Evolutionary conservation across 2,888 invertebrate species (phyloP).

Genomic region (Ophion costatus): DNA sequence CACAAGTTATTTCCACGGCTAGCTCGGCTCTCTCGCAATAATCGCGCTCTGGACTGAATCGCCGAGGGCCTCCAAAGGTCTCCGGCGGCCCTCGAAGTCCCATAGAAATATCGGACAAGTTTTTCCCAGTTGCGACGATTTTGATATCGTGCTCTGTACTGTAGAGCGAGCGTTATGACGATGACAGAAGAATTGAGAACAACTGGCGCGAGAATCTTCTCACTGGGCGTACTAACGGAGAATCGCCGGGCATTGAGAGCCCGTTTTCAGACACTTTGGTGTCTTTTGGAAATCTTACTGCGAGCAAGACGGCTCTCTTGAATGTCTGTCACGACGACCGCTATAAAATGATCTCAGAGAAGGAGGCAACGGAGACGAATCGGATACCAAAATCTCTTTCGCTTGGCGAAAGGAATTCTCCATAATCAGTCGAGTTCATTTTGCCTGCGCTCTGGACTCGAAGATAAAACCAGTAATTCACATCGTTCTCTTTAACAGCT

Average conservation of each 20-base stretch:
- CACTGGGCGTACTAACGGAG: slow-evolving; percentile 6
- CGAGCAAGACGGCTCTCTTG: slow-evolving; percentile 33
- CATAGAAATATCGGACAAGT: slow-evolving; percentile 47
- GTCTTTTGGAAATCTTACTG: slow-evolving; percentile 44
- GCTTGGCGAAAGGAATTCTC: slow-evolving; percentile 13
- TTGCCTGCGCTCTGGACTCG: slow-evolving; percentile 17
- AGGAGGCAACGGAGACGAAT: neutral
- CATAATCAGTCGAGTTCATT: slow-evolving; percentile 36
- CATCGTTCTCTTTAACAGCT: slow-evolving; percentile 4
- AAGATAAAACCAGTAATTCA: slow-evolving; percentile 34
- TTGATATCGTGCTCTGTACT: slow-evolving; percentile 12
- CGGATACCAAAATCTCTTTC: slow-evolving; percentile 41
- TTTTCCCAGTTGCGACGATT: slow-evolving; percentile 42
- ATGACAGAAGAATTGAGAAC: slow-evolving; percentile 39
- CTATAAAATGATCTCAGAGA: slow-evolving; percentile 1
- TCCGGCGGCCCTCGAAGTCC: slow-evolving; percentile 13
- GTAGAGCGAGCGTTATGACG: slow-evolving; percentile 38
- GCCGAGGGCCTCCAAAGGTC: slow-evolving; percentile 4
- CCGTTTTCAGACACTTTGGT: slow-evolving; percentile 2
- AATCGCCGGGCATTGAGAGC: neutral
- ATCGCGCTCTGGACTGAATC: neutral
- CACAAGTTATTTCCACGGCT: slow-evolving; percentile 37
- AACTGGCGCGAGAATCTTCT: slow-evolving; percentile 22
- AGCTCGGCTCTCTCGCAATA: slow-evolving; percentile 8
- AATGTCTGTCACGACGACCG: slow-evolving; percentile 22